phyloP scores from a whole-genome alignment of 1,140 invertebrate species.

The Cyclina sinensis region DNA sequence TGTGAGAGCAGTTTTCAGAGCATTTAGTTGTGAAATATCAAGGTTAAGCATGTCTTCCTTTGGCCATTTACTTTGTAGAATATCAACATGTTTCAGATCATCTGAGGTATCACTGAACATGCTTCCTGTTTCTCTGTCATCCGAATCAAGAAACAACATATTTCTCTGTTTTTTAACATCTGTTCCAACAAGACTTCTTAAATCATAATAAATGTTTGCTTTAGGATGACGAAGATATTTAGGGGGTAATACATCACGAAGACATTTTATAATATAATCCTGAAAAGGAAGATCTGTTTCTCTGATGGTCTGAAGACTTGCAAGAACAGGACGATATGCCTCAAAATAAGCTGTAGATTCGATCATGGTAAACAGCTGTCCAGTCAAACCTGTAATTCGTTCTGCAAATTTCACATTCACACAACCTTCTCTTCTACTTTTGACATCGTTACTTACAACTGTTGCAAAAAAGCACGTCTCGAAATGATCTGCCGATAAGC shows the following conservation, averaged over 20 bases:
- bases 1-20: slow-evolving; percentile 86
- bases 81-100: background rate
- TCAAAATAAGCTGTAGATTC: slow-evolving; percentile 87
- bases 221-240: slow-evolving; percentile 66
- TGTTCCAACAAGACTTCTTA: slow-evolving; percentile 63
- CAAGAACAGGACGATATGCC: slow-evolving; percentile 86
- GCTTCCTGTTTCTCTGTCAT: background rate
- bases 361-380: slow-evolving; percentile 81
- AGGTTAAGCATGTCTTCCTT: slow-evolving; percentile 76
- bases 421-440: slow-evolving; percentile 47
- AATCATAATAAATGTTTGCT: slow-evolving; percentile 22
- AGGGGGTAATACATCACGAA: slow-evolving; percentile 68
- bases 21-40: slow-evolving; percentile 86
- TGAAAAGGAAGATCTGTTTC: slow-evolving; percentile 84
- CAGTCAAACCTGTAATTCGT: background rate
- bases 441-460: slow-evolving; percentile 88
- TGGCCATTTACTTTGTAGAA: slow-evolving; percentile 74
- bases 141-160: background rate
- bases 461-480: slow-evolving; percentile 90
- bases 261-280: slow-evolving; percentile 76
- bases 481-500: slow-evolving; percentile 91
- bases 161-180: slow-evolving; percentile 50
- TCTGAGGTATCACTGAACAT: slow-evolving; percentile 44
- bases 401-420: slow-evolving; percentile 84
- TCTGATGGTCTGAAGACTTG: slow-evolving; percentile 82